Percentiles rank a stretch among this genome's conserved stretches.
Evolutionary conservation across 92 coral and sea anemone genomes (phyloP).

Genomic region (Epizoanthus scotinus): DNA sequence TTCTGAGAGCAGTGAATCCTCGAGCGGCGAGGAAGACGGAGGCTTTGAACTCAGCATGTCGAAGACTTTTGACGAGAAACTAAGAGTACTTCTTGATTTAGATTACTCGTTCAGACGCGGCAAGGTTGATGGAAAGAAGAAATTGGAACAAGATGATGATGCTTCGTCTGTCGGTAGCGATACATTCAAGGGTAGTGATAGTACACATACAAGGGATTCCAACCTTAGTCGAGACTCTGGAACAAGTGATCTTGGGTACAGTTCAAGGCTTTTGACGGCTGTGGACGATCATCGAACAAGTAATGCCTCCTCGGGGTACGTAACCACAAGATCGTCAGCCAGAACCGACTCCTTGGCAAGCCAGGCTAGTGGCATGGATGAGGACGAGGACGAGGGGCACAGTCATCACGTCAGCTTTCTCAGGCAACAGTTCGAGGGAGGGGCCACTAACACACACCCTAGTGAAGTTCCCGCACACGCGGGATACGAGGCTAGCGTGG

Average conservation of each 20-base stretch:
- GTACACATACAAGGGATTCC: slow-evolving; percentile 17
- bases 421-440: slow-evolving; percentile 56
- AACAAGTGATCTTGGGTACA: slow-evolving; percentile 14
- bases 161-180: slow-evolving; percentile 18
- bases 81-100: slow-evolving; percentile 75
- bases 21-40: slow-evolving; percentile 81
- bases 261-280: slow-evolving; percentile 21
- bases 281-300: slow-evolving; percentile 9
- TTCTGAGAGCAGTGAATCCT: slow-evolving; percentile 82
- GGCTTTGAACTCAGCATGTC: slow-evolving; percentile 78
- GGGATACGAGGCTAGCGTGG: not conserved
- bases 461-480: slow-evolving; percentile 12
- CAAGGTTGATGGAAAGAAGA: slow-evolving; percentile 27
- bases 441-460: not conserved
- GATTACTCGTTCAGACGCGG: slow-evolving; percentile 44
- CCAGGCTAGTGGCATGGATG: slow-evolving; percentile 33
- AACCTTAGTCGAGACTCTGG: not conserved
- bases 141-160: slow-evolving; percentile 44
- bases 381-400: slow-evolving; percentile 9
- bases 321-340: slow-evolving; percentile 31
- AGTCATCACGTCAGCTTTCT: slow-evolving; percentile 35
- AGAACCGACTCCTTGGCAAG: slow-evolving; percentile 24
- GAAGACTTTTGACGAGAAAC: slow-evolving; percentile 91
- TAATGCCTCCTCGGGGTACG: slow-evolving; percentile 31
- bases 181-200: slow-evolving; percentile 17